Conservation (phyloP, 1,140 invertebrate species). For the Drosophila dunni region DNA sequence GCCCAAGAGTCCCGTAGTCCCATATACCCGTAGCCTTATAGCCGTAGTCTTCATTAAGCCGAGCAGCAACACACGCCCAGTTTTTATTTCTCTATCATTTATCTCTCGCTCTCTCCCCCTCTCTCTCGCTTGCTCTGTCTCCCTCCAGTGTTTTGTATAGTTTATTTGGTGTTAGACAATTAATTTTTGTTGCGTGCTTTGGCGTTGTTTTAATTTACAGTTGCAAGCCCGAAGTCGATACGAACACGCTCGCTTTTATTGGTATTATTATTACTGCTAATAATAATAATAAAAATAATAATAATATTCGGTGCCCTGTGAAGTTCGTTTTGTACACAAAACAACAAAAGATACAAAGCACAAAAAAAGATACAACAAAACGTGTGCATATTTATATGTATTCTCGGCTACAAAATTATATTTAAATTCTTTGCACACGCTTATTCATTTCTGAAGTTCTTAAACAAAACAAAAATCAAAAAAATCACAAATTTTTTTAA, state of each 20-base stretch:
- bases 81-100: constrained; percentile 44
- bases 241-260: constrained; percentile 55
- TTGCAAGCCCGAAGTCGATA: constrained; percentile 50
- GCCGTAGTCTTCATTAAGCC: constrained; percentile 40
- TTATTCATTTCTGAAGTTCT: constrained; percentile 23
- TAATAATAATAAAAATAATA: constrained; percentile 60
- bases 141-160: constrained; percentile 42
- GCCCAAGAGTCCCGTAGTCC: constrained; percentile 25
- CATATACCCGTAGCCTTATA: constrained; percentile 15
- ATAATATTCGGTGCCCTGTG: constrained; percentile 38
- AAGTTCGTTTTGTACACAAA: background rate
- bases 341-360: background rate
- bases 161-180: constrained; percentile 84
- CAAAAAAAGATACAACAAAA: constrained; percentile 10
- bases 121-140: constrained; percentile 4
- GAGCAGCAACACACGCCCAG: constrained; percentile 53
- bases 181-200: constrained; percentile 83
- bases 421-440: constrained; percentile 9
- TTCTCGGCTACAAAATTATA: constrained; percentile 17
- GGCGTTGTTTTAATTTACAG: constrained; percentile 83
- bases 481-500: constrained; percentile 21
- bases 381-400: constrained; percentile 20
- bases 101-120: background rate
- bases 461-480: constrained; percentile 59
- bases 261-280: constrained; percentile 29